Evolutionary conservation across 2,888 invertebrate species (phyloP).

Genomic region (Itoplectis maculator): DNA sequence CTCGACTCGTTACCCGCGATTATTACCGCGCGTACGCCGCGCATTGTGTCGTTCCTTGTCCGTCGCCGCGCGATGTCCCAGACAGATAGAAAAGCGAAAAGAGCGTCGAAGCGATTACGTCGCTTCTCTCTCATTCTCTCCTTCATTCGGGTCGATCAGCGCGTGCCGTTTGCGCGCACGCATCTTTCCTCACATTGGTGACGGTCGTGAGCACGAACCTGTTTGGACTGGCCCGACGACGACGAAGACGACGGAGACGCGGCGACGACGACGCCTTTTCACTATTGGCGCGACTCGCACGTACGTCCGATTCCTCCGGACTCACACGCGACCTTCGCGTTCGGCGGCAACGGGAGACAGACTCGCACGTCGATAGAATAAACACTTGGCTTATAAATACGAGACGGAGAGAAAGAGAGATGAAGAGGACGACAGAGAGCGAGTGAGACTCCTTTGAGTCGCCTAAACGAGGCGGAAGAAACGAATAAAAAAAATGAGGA

Average conservation of each 20-base stretch:
- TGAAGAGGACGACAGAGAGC: not conserved
- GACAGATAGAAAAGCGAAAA: not conserved
- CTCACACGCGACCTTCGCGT: slow-evolving; percentile 40
- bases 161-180: slow-evolving; percentile 42
- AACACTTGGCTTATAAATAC: slow-evolving; percentile 7
- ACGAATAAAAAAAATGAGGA: slow-evolving; percentile 13
- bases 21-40: slow-evolving; percentile 9
- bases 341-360: slow-evolving; percentile 22
- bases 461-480: not conserved
- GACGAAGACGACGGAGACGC: no score
- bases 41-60: slow-evolving; percentile 26
- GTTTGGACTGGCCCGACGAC: slow-evolving; percentile 15
- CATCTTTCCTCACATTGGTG: slow-evolving; percentile 29
- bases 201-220: slow-evolving; percentile 29
- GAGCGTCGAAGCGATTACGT: slow-evolving; percentile 15
- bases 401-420: not conserved
- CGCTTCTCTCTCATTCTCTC: slow-evolving; percentile 21
- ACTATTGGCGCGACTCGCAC: slow-evolving; percentile 6
- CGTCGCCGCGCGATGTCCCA: slow-evolving; percentile 8
- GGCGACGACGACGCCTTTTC: slow-evolving; percentile 31
- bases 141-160: not conserved
- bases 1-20: slow-evolving; percentile 38
- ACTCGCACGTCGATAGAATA: slow-evolving; percentile 37
- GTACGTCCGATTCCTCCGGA: slow-evolving; percentile 26
- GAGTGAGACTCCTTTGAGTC: not conserved